These are phyloP conservation scores for Drosophila bipectinata DNA, from an alignment of 1,140 invertebrate species.

Conservation along the genomic window DNA sequence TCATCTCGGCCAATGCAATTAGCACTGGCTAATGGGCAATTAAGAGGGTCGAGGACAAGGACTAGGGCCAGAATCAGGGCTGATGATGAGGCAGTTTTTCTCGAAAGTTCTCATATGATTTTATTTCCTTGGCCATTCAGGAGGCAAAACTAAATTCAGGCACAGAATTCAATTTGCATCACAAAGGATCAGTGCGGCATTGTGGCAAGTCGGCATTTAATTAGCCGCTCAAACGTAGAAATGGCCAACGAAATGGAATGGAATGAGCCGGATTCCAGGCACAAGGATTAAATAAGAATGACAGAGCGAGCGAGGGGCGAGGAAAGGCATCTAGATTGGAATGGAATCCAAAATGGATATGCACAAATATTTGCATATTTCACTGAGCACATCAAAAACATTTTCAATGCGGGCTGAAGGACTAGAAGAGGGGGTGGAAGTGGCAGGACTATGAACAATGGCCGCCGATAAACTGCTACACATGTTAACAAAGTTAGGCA, in stretches of 20 bases:
- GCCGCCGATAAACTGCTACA: slow-evolving; percentile 72
- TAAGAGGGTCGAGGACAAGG: slow-evolving; percentile 30
- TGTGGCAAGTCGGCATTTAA: slow-evolving; percentile 72
- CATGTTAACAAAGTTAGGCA: slow-evolving; percentile 75
- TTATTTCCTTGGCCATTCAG: background rate
- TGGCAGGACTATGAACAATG: slow-evolving; percentile 46
- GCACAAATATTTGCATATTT: slow-evolving; percentile 79
- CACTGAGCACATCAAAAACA: slow-evolving; percentile 71
- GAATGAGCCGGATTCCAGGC: background rate
- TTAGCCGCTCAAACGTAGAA: slow-evolving; percentile 59
- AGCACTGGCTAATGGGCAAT: slow-evolving; percentile 73
- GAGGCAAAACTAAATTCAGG: too few species aligned
- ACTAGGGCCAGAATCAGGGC: slow-evolving; percentile 4
- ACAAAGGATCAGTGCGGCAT: slow-evolving; percentile 51
- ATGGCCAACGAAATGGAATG: slow-evolving; percentile 29
- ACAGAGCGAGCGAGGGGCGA: background rate
- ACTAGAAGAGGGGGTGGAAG: background rate
- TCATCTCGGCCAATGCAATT: slow-evolving; percentile 76
- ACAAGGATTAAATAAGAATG: slow-evolving; percentile 1
- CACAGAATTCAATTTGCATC: slow-evolving; percentile 31
- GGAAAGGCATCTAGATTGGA: too few species aligned
- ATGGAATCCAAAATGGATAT: slow-evolving; percentile 42
- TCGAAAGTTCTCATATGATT: background rate
- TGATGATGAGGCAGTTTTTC: slow-evolving; percentile 26
- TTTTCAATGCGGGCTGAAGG: slow-evolving; percentile 49